Base-by-base conservation (phyloP, 2,113 vertebrate genomes). In the Epinephelus lanceolatus region DNA sequence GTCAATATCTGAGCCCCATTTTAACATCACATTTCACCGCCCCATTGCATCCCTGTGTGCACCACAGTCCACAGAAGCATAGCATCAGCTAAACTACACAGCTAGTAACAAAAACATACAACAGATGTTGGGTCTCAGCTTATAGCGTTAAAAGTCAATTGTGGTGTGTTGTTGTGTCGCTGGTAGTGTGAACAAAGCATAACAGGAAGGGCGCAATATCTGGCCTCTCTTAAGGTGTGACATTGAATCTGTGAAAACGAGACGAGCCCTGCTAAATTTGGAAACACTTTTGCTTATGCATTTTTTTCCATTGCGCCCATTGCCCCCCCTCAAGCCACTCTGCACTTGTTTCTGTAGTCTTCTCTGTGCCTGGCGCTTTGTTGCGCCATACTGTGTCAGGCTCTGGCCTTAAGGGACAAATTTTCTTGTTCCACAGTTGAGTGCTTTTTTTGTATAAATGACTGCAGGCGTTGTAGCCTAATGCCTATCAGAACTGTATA, bases 381-480 rank as follows among this genome's bases (percentile, higher is more conserved):
- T 56, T 61, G 37, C 69, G 51, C 62, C 72, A 75, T 2, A 14
- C 23, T 23, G 0, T 61, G 33, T 57, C 77, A 79, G 71, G 59
- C 76, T 76, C 33, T 27, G 40, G 72, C 67, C 66, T 76, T 37
- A 59, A 60, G 70, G 53, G 65, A 68, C 30, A 60, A 65, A 66
- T 42, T 73, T 9, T 71, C 45, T 78, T 68, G 76, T 84, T 66
- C 53, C 47, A 80, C 56, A 77, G 2, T 67, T 84, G n/a, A 60
- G 27, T 79, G 51, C 45, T 84, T 85, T 83, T 81, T 85, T 83
- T 81, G 19, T 80, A 49, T 78, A 63, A 86, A 47, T 69, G 63
- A 80, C 61, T 80, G 71, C 57, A 80, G 71, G 40, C 37, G 17
- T 71, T 67, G 18, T 27, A 40, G 75, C 80, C 67, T n/a, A 53